Base-by-base conservation (phyloP, 2,888 invertebrate species). In the Cerastoderma edule region DNA sequence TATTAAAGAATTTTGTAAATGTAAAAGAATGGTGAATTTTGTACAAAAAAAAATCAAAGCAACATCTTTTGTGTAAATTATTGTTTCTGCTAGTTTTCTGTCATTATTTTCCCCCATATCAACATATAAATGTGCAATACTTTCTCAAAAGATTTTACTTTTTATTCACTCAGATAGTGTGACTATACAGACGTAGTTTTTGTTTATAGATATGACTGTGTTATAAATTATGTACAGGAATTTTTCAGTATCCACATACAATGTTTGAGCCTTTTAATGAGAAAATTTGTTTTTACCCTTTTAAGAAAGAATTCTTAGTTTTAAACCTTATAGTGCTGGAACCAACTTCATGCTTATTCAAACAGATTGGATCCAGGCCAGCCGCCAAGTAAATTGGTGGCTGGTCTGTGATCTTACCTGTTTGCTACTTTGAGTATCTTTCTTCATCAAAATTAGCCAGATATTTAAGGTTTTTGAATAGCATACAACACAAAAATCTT, bases 61-160 rank as follows among this genome's bases (percentile, higher is more conserved):
- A 33, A 39, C 28, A 53, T 10, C n/a, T 19, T n/a, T 33, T 35
- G 60, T 60, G 60, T 60, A 35, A 60, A 60, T 39, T 60, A 60
- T 39, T 60, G 39, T 39, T 35, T 39, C 1, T 56, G 44, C 13
- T 19, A 30, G 16, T 65, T 50, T 48, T 66, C 33, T 30, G 22
- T 27, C 27, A 32, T n/a, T 46, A 24, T 66, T 39, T 22, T 3
- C 19, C 28, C 33, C 57, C 68, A 57, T 68, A 68, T 68, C 68
- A 68, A 56, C 57, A 27, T 68, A 68, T 44, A 30, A 28, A 57
- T 68, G 68, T 68, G 68, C 68, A 68, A 68, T 68, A 68, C 39
- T 50, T 68, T 39, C 60, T 60, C 60, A 60, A 60, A 10, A 56
- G 24, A 60, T 60, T 60, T 60, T 60, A 60, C 35, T 60, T 60